Evolutionary conservation across 2,797 vertebrate genomes (phyloP).

Genomic region (Carapus acus): DNA sequence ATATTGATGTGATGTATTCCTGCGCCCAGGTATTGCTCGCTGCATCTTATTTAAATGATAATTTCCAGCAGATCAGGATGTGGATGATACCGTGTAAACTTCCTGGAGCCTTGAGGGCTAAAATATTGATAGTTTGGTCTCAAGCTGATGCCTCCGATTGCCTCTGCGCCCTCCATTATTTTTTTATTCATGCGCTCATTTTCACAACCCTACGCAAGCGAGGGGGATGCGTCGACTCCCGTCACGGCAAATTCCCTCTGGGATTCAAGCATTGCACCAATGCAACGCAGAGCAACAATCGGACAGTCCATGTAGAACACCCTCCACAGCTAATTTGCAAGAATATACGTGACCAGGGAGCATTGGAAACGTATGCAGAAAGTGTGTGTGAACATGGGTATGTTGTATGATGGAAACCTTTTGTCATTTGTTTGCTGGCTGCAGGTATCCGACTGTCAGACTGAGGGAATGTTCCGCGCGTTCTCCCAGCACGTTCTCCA

Average conservation of each 20-base stretch:
- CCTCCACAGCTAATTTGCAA: not conserved
- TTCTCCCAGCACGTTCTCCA: slow-evolving; percentile 94
- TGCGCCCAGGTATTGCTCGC: slow-evolving; percentile 30
- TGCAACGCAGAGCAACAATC: slow-evolving; percentile 1
- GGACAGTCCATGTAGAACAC: not conserved
- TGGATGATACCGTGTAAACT: slow-evolving; percentile 51
- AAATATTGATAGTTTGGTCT: slow-evolving; percentile 62
- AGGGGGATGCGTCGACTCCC: slow-evolving; percentile 31
- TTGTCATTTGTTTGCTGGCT: slow-evolving; percentile 50
- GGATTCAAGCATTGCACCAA: slow-evolving; percentile 16
- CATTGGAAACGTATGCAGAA: slow-evolving; percentile 4
- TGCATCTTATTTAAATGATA: slow-evolving; percentile 63
- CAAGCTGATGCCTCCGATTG: slow-evolving; percentile 51
- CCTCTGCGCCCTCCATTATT: slow-evolving; percentile 39
- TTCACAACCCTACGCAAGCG: slow-evolving; percentile 27
- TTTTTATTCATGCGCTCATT: slow-evolving; percentile 57
- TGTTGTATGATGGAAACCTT: slow-evolving; percentile 2
- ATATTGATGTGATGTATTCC: slow-evolving; percentile 52
- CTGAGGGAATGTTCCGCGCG: slow-evolving; percentile 86
- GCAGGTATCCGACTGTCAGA: slow-evolving; percentile 87
- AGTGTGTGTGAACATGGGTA: not conserved
- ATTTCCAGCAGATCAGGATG: slow-evolving; percentile 57
- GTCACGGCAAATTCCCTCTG: slow-evolving; percentile 25
- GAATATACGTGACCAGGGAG: not conserved
- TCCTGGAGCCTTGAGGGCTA: slow-evolving; percentile 56